These are phyloP conservation scores for Psilopsiagon aurifrons DNA, from an alignment of 2,113 vertebrate species.

Conservation along the genomic window DNA sequence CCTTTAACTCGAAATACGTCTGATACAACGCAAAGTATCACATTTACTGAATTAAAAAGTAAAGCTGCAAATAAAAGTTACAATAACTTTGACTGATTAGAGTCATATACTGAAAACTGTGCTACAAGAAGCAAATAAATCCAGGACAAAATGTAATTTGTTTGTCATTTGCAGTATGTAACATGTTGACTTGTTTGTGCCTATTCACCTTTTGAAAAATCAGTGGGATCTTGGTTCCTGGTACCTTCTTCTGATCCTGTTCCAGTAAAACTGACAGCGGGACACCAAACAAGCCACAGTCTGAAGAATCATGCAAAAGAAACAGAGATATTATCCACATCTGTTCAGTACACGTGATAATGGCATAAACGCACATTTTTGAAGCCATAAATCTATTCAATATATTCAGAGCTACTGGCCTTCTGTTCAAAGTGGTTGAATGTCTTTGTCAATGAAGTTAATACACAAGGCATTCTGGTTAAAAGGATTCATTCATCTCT, in stretches of 20 bases:
- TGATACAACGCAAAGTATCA: neutral
- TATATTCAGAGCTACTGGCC: neutral
- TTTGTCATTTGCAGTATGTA: neutral
- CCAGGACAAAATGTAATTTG: neutral
- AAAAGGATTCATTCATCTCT: conserved; percentile 1
- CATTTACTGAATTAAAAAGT: conserved; percentile 27
- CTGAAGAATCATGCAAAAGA: conserved; percentile 73
- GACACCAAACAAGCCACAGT: conserved; percentile 90
- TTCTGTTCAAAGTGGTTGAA: conserved; percentile 1
- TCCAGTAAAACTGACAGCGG: conserved; percentile 87
- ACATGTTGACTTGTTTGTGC: neutral
- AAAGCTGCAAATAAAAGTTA: conserved; percentile 52
- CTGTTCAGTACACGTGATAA: neutral
- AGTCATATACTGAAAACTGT: neutral
- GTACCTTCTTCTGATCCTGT: conserved; percentile 87
- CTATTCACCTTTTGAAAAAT: conserved; percentile 89
- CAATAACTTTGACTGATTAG: conserved; percentile 15
- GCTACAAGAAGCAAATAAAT: neutral
- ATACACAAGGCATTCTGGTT: neutral
- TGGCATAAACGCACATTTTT: neutral
- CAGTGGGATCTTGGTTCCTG: conserved; percentile 88
- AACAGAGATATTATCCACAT: neutral
- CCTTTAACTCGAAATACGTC: neutral
- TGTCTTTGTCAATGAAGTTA: neutral
- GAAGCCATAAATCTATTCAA: neutral